Percentiles rank a stretch among this genome's conserved stretches.
Conservation (phyloP, 2,888 invertebrate genomes). For the Brachyptera putata region DNA sequence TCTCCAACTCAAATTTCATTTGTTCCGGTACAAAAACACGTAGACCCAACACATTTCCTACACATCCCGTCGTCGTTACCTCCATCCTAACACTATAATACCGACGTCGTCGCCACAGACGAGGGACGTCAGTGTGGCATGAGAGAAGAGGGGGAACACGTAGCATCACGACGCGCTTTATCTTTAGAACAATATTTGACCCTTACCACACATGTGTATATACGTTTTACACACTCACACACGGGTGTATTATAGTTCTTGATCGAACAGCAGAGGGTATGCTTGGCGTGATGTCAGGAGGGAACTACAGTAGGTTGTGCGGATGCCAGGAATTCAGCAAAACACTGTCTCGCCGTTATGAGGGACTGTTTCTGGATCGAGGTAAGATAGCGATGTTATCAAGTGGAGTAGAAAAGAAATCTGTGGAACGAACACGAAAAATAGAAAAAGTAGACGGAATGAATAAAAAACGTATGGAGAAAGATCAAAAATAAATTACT, state of each 20-base stretch:
- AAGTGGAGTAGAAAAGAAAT: not conserved
- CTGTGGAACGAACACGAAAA: no score
- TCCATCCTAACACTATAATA: not conserved
- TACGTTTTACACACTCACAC: no score
- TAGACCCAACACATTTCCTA: no score
- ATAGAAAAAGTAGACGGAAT: no score
- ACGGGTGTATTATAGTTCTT: not conserved
- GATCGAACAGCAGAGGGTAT: conserved; percentile 6
- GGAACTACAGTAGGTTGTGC: not conserved
- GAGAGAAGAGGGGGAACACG: no score
- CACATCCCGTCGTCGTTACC: not conserved
- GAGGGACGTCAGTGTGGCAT: no score
- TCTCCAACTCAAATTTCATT: no score
- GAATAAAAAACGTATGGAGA: no score
- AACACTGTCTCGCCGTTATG: not conserved
- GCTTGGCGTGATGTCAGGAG: conserved; percentile 8
- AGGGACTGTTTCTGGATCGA: not conserved
- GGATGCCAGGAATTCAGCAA: conserved; percentile 12
- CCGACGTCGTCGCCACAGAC: not conserved
- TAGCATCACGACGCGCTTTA: conserved; percentile 3
- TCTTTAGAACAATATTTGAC: conserved; percentile 23
- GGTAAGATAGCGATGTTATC: not conserved
- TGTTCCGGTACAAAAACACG: not conserved
- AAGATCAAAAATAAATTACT: no score
- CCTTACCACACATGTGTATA: conserved; percentile 13